phyloP scores from a whole-genome alignment of 2,797 vertebrate genomes.

The Ceryle rudis region DNA sequence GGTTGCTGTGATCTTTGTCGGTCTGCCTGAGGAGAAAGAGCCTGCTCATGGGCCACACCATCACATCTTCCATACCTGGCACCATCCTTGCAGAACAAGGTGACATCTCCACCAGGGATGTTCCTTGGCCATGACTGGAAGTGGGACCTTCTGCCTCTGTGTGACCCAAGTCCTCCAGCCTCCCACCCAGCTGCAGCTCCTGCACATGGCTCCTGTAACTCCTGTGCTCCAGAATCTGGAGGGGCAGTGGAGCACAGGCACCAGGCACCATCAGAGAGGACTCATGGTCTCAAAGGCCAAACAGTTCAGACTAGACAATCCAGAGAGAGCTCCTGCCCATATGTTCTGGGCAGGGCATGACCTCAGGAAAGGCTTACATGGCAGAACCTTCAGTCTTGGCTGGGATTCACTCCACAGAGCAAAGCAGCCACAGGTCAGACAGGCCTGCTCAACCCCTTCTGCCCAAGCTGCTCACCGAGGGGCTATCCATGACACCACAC shows the following conservation, averaged over 20 bases:
- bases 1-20: not conserved
- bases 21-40: not conserved
- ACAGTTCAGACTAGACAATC: not conserved
- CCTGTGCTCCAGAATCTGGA: not conserved
- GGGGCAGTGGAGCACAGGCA: not conserved
- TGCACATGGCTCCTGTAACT: not conserved
- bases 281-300: not conserved
- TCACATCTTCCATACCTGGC: not conserved
- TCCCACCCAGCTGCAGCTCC: not conserved
- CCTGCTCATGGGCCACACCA: not conserved
- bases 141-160: not conserved
- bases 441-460: not conserved
- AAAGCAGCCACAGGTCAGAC: fast-evolving
- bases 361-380: not conserved
- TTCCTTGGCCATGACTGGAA: not conserved
- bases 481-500: fast-evolving
- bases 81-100: not conserved
- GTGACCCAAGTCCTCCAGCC: not conserved
- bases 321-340: not conserved
- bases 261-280: not conserved
- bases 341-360: fast-evolving
- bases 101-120: not conserved
- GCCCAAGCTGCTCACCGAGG: not conserved
- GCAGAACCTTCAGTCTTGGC: not conserved
- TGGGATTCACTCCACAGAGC: not conserved